Base-by-base conservation (phyloP, 2,113 vertebrate species). In the Saimiri boliviensis region DNA sequence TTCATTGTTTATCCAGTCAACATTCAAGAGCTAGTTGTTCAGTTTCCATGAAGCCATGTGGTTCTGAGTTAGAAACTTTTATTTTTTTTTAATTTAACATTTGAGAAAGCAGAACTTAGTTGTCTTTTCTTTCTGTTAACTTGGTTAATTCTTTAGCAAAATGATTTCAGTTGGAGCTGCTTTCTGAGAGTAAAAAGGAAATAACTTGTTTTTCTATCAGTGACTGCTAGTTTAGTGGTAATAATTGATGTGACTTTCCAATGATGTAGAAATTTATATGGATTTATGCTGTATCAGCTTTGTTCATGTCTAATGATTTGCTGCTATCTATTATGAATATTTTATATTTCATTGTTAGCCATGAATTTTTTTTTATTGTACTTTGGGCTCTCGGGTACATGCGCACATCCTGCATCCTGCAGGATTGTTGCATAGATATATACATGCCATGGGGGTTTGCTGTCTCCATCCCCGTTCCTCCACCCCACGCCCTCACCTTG, bases 111-210 rank as follows among this genome's bases (percentile, higher is more conserved):
- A 85, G 27, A 91, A 54, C 52, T 92, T 77, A 1, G 85, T 42
- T 30, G 47, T 83, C n/a, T 94, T 27, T 93, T 97, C 0, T 0
- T 85, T 45, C 56, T 95, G 0, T 0, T 87, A 87, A 54, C 12
- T 93, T 32, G 47, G 16, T 76, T 80, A 80, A 91, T 54, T 86
- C 71, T 91, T 94, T 76, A 93, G 86, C 42, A 79, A 42, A 86
- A 74, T 63, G 23, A 90, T 70, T 96, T 94, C 17, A 76, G 6
- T 71, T 86, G 85, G 23, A 86, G 20, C n/a, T 82, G 23, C 25
- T 87, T 89, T 92, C 35, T 96, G 37, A 77, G n/a, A 77, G 47
- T 82, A 66, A 68, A 95, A 85, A 71, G n/a, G n/a, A 79, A 86
- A 80, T 42, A 27, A 91, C 17, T 71, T 52, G 6, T 30, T 70